Conservation (phyloP, 2,888 invertebrate species). For the Pogonocherus hispidulus region DNA sequence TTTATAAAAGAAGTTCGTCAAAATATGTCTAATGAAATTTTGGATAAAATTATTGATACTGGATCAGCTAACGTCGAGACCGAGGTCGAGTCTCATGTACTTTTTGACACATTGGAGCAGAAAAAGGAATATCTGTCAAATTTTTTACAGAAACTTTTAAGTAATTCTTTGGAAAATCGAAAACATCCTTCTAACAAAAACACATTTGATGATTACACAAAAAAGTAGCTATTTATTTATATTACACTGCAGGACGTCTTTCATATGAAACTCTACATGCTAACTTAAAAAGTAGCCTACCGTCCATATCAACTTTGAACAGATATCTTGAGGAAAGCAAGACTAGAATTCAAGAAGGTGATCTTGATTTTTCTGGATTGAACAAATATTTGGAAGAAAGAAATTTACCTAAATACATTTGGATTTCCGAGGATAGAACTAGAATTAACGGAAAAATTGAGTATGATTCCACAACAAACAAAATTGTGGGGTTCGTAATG, state of each 20-base stretch:
- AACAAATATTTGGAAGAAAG: conserved; percentile 12
- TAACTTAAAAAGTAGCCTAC: conserved; percentile 34
- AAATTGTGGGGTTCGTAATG: conserved; percentile 47
- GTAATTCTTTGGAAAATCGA: too few species aligned
- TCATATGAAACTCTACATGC: conserved; percentile 36
- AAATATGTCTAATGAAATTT: too few species aligned
- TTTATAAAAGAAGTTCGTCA: too few species aligned
- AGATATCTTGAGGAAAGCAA: conserved; percentile 23
- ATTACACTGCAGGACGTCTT: conserved; percentile 37
- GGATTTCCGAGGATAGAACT: conserved; percentile 47
- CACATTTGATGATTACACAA: too few species aligned
- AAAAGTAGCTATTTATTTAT: conserved; percentile 41
- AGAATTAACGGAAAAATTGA: conserved; percentile 42
- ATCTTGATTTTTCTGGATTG: conserved; percentile 31
- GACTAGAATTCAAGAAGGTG: conserved; percentile 31
- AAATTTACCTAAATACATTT: conserved; percentile 39
- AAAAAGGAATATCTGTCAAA: too few species aligned
- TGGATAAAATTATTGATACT: too few species aligned
- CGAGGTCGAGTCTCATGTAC: too few species aligned
- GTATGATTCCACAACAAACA: conserved; percentile 45
- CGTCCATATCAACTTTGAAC: conserved; percentile 38
- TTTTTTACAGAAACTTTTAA: too few species aligned
- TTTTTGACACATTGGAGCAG: too few species aligned
- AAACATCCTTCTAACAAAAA: too few species aligned
- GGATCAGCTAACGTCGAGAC: too few species aligned